Percentiles rank a stretch among this genome's conserved stretches.
phyloP scores from a whole-genome alignment of 2,113 vertebrate genomes.

The Aptenodytes patagonicus region DNA sequence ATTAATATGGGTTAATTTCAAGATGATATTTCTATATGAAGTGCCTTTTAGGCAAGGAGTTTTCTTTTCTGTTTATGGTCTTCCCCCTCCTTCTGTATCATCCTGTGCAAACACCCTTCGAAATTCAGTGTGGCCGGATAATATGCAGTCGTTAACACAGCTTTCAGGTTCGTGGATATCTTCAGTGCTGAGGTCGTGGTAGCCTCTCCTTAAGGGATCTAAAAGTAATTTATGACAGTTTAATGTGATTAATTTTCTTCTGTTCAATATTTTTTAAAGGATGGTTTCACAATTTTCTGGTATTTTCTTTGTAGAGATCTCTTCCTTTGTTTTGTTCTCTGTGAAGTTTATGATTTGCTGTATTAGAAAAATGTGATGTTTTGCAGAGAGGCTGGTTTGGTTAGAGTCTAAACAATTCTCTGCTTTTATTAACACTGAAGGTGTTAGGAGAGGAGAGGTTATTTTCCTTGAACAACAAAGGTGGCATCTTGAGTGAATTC shows the following conservation, averaged over 20 bases:
- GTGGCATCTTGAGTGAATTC: background rate
- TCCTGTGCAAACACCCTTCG: background rate
- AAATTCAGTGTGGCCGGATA: background rate
- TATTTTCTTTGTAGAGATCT: background rate
- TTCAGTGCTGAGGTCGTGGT: background rate
- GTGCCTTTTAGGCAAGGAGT: background rate
- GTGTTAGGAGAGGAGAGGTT: background rate
- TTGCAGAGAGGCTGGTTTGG: background rate
- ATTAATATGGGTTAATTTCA: background rate
- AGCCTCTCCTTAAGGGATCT: background rate
- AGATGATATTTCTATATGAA: background rate
- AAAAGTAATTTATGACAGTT: background rate
- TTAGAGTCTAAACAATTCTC: background rate
- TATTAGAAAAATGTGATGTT: accelerated
- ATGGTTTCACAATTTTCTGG: background rate
- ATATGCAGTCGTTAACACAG: background rate
- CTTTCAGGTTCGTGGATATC: background rate
- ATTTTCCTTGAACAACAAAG: background rate
- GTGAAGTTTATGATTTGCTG: background rate
- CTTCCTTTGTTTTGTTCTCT: background rate
- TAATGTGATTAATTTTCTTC: background rate
- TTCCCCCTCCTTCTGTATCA: background rate
- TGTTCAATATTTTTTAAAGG: background rate
- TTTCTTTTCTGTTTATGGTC: background rate
- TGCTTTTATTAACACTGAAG: background rate